Evolutionary conservation across 35 echinoderm and acorn worm species (phyloP), one percentile per base, ranked within the genome.

Genomic region (Ophiothrix spiculata): DNA sequence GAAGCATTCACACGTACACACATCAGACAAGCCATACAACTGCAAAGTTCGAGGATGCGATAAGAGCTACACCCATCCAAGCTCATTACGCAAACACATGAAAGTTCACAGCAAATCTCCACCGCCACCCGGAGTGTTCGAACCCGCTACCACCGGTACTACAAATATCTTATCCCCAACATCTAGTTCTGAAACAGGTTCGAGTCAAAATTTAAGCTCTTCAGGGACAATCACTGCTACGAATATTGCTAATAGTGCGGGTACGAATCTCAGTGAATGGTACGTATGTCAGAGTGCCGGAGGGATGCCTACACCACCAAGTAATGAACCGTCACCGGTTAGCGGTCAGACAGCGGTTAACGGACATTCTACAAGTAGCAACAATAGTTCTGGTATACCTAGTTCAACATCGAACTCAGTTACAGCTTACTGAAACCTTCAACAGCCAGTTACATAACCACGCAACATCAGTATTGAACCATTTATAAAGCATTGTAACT

Each of bases 21-120:
- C 95, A 0, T 98, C 95, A 25, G 95, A 98, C 78, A 98, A 98
- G 75, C 95, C 95, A 21, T 98, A 98, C 89, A 98, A 98, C 86
- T 98, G 95, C 56, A 93, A 93, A 63, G 83, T 98, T 25, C 85
- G 95, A 32, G 95, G 95, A 17, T 98, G 95, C 85, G 95, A 98
- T 86, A 98, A 98, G 39, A 98, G 95, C 85, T 98, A 98, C 89
- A 98, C 95, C 36, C 95, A 98, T 38, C 95, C 95, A 0, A 98
- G 95, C 89, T 94, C 92, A 1, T 86, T 98, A 29, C 85, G 95
- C 33, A 98, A 94, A 81, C 92, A 98, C 79, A 98, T 94, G 95
- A 94, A 98, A 37, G 95, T 98, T 13, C 95, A 98, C 86, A 93
- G 95, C 75, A 98, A 98, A 64, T 98, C 95, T n/a, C 95, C 95